Base-by-base conservation (phyloP, 2,888 invertebrate species). In the Callyntrura sp. region DNA sequence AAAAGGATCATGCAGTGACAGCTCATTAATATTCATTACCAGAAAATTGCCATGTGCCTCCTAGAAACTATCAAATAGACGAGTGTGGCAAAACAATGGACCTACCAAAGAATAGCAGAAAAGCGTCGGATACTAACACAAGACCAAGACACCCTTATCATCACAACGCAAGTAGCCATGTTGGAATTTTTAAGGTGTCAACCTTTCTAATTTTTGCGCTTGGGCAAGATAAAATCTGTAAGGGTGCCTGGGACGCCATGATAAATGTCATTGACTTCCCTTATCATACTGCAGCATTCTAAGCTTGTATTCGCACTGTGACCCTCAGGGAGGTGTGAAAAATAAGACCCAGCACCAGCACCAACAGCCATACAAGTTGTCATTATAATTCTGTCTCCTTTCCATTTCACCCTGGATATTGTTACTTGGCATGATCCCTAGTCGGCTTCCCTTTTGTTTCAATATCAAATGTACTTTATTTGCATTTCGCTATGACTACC, bases 1-100 rank as follows among this genome's bases (percentile, higher is more conserved):
- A 73, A 73, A 73, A 70, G 73, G 11, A 73, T 73, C 45, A 51
- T 6, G 73, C 73, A 45, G 73, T 73, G 73, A 73, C 73, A 73
- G 73, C 73, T 45, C 73, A 73, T 73, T 73, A 48, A 73, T 73
- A 73, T 68, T 68, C 65, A 17, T 68, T 68, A 35, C 35, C 12
- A 9, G 25, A 68, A 68, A 14, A 51, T 62, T 68, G 65, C 65
- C 35, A 35, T 28, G 17, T 5, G 65, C n/a, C 65, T 35, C n/a
- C 65, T 35, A 68, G 35, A 35, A 11, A 35, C 65, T 28, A 5
- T 35, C 4, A 35, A 28, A 35, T 35, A 35, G 35, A 35, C 6
- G 35, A 35, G 35, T 28, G n/a, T 68, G 35, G 60, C 23, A 23
- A 68, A 68, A 68, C 65, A 68, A 68, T 68, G 65, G 6, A 2